Base-by-base conservation (phyloP, 2,888 invertebrate species). In the Pristionchus exspectatus region DNA sequence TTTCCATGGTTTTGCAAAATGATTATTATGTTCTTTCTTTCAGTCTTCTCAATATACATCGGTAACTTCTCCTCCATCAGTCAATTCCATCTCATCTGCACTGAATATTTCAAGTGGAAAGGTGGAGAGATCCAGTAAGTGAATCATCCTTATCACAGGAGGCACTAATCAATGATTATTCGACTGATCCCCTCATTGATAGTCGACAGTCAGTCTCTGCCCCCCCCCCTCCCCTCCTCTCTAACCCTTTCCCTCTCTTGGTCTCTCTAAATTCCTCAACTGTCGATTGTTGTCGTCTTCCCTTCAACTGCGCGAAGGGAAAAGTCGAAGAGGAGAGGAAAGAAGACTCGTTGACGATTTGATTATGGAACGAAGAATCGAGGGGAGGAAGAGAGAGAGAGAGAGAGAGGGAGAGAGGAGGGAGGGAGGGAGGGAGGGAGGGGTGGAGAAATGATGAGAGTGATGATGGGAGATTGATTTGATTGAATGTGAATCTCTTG, bases 311-410 rank as follows among this genome's bases (percentile, higher is more conserved):
- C 44, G 44, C 44, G 21, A 44, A 27, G 33, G 77, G 44, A 12
- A 77, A 44, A 77, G 77, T 38, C 33, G 77, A 77, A 38, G 77
- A 81, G 44, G 44, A 10, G 56, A n/a, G 84, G 56, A 84, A 84
- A 84, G 84, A 59, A 84, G 84, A 84, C 84, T 84, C 84, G 84
- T 84, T 84, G 84, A 84, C 84, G 84, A 84, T 84, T 84, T 84
- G 84, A 84, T 84, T 84, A 84, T 84, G 84, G 84, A 56, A 56
- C 27, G 84, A 84, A 84, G 84, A 84, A 84, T 54, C 56, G 54
- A 84, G 84, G 56, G n/a, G 54, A 83, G 44, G 44, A 50, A 50
- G 77, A 38, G 38, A 30, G 18, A 56, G 30, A n/a, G 56, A 84
- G 54, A 77, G 84, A 77, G n/a, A 33, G 38, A 77, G 38, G 24